phyloP scores from a whole-genome alignment of 2,113 vertebrate genomes.

The Meles meles region DNA sequence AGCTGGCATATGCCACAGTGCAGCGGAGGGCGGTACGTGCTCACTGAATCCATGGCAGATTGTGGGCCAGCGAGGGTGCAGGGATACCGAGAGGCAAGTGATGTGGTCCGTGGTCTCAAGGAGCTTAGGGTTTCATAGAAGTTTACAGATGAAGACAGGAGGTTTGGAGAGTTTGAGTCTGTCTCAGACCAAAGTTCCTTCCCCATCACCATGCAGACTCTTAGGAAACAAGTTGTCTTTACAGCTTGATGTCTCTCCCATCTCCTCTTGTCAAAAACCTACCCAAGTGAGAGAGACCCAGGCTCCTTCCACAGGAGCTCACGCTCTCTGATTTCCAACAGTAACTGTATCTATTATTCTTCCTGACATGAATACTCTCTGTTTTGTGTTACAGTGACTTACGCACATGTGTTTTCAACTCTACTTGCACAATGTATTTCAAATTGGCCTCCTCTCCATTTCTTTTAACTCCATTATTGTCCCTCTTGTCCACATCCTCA shows the following conservation, averaged over 20 bases:
- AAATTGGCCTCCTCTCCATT: background rate
- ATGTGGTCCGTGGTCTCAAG: background rate
- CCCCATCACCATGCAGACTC: background rate
- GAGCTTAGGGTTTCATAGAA: background rate
- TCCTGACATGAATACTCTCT: background rate
- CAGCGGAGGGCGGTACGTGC: background rate
- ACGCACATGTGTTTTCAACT: background rate
- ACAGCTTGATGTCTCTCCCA: background rate
- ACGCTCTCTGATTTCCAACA: background rate
- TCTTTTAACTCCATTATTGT: background rate
- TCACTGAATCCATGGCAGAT: background rate
- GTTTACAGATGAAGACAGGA: constrained; percentile 11
- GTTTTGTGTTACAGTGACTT: background rate
- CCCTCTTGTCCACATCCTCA: background rate
- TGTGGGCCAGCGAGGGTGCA: background rate
- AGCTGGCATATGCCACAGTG: background rate
- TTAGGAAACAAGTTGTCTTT: background rate
- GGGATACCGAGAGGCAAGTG: background rate
- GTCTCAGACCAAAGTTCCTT: background rate
- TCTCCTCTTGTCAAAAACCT: constrained; percentile 2
- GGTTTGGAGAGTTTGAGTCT: background rate
- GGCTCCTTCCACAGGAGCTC: background rate
- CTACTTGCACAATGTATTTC: background rate
- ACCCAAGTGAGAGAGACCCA: background rate
- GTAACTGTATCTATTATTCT: background rate